Evolutionary conservation across 30 jellyfish, hydroid and myxozoan genomes (phyloP).

Genomic region (Hydractinia echinata): DNA sequence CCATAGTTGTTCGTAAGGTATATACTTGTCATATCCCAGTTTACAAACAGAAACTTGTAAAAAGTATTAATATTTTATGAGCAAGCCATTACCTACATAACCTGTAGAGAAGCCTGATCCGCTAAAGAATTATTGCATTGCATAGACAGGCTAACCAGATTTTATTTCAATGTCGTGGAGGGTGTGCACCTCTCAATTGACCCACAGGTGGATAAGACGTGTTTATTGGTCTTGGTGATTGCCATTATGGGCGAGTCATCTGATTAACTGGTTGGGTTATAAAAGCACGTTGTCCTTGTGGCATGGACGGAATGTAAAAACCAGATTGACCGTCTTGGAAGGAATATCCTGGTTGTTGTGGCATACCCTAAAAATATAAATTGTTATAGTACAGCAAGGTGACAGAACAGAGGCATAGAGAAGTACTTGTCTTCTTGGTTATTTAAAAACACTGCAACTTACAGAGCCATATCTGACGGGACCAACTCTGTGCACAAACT

Average conservation of each 20-base stretch:
- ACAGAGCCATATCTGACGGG: conserved; percentile 37
- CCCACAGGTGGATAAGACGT: conserved; percentile 44
- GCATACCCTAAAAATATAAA: conserved; percentile 19
- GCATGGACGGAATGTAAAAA: conserved; percentile 70
- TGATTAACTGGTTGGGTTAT: conserved; percentile 66
- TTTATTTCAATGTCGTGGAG: conserved; percentile 30
- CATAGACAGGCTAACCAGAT: too few relatives aligned
- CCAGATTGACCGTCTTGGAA: conserved; percentile 55
- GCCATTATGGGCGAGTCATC: conserved; percentile 60
- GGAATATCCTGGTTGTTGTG: conserved; percentile 38
- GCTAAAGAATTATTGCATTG: too few relatives aligned
- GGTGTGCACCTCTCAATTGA: conserved; percentile 20
- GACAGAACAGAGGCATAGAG: not conserved
- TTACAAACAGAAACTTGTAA: too few relatives aligned
- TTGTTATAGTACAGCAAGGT: not conserved
- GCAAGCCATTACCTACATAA: too few relatives aligned
- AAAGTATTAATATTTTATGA: too few relatives aligned
- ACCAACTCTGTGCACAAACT: conserved; percentile 87
- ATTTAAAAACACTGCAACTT: not conserved
- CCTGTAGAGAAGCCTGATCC: too few relatives aligned
- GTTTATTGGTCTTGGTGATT: conserved; percentile 43
- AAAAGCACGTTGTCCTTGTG: conserved; percentile 65
- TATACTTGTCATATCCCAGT: too few relatives aligned
- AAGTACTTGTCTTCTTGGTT: not conserved
- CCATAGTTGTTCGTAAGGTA: too few relatives aligned